A percentile compares a stretch with the other conserved stretches of the same genome.
phyloP scores from a whole-genome alignment of 2,888 invertebrate genomes.

The Cheilosia variabilis region DNA sequence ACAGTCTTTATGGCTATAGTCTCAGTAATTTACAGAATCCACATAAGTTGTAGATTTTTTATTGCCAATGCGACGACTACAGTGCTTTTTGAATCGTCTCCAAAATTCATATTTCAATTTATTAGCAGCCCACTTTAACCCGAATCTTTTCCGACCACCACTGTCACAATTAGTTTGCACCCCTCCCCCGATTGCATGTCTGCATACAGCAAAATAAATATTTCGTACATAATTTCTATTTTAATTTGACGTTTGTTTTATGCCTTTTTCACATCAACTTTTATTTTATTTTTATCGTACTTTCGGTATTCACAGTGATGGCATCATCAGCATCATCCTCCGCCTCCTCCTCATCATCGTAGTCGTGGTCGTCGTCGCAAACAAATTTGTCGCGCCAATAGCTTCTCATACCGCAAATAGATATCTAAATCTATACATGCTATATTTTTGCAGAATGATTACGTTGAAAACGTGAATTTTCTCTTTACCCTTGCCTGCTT shows the following conservation, averaged over 20 bases:
- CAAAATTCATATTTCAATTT: no score
- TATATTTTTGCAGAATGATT: neutral
- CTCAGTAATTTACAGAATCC: no score
- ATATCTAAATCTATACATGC: neutral
- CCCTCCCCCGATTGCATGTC: neutral
- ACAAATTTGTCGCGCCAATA: slow-evolving; percentile 5
- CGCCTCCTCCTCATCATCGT: slow-evolving; percentile 17
- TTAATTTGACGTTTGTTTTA: slow-evolving; percentile 38
- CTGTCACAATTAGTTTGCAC: neutral
- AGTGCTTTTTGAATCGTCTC: neutral
- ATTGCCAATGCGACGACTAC: no score
- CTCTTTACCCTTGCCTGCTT: neutral
- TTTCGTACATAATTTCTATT: slow-evolving; percentile 12
- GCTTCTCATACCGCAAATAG: slow-evolving; percentile 4
- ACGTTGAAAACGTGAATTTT: neutral
- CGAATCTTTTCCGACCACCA: neutral
- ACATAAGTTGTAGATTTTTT: no score
- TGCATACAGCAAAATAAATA: neutral
- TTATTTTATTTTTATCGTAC: slow-evolving; percentile 29
- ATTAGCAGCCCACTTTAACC: no score
- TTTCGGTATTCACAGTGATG: slow-evolving; percentile 54
- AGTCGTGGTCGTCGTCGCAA: neutral
- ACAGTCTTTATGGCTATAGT: no score
- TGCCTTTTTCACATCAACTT: neutral
- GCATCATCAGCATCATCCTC: slow-evolving; percentile 32